phyloP scores from a whole-genome alignment of 2,888 invertebrate species.

The Polyommatus iphigenia region DNA sequence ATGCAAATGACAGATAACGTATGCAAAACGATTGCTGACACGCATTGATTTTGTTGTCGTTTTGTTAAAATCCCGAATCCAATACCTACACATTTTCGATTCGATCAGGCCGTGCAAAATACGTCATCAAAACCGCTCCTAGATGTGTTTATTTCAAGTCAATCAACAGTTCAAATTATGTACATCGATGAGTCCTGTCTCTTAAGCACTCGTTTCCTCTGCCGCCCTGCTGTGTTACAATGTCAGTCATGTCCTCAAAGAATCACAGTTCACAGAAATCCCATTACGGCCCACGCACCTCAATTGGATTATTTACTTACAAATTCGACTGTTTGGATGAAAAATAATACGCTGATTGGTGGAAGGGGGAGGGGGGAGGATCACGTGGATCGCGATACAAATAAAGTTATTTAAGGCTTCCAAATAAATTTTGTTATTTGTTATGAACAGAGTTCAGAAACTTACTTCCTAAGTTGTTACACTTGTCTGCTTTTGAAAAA shows the following conservation, averaged over 20 bases:
- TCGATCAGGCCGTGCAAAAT: too few relatives aligned
- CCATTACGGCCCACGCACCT: background rate
- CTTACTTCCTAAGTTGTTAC: background rate
- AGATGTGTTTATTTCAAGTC: too few relatives aligned
- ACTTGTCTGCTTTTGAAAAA: background rate
- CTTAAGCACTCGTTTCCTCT: background rate
- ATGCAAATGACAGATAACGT: too few relatives aligned
- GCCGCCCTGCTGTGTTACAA: background rate
- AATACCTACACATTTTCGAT: too few relatives aligned
- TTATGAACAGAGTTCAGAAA: background rate
- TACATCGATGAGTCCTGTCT: background rate
- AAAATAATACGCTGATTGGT: constrained; percentile 7
- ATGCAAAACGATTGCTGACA: too few relatives aligned
- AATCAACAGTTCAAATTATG: background rate
- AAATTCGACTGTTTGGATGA: constrained; percentile 2
- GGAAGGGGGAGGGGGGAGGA: background rate
- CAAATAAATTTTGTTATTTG: background rate
- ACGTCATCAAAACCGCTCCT: too few relatives aligned
- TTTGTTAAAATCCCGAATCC: too few relatives aligned
- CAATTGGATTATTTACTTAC: constrained; percentile 17
- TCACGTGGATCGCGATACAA: background rate
- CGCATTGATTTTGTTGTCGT: too few relatives aligned
- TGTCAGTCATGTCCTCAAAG: background rate
- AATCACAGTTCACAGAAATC: background rate
- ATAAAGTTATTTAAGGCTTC: background rate